Evolutionary conservation across 2,113 vertebrate genomes (phyloP).

Genomic region (Aphelocoma coerulescens): DNA sequence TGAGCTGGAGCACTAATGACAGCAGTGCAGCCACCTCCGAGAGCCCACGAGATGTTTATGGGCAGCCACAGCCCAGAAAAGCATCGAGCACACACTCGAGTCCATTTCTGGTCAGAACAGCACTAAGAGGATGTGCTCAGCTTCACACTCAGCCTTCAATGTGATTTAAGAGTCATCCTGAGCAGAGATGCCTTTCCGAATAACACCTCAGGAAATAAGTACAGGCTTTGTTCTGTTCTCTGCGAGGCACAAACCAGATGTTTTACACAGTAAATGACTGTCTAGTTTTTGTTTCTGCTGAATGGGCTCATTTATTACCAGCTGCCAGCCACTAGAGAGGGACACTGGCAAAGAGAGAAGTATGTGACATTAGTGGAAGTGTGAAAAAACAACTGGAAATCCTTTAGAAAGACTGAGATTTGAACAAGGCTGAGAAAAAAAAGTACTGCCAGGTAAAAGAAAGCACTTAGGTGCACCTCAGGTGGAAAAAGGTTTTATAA

Average conservation of each 20-base stretch:
- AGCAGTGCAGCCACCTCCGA: background rate
- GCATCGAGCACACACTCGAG: background rate
- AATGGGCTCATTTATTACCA: constrained; percentile 21
- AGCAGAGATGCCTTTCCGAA: background rate
- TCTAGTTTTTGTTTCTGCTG: constrained; percentile 16
- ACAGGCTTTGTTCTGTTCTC: background rate
- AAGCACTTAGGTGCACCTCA: background rate
- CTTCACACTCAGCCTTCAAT: background rate
- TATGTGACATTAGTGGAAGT: background rate
- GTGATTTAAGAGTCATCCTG: constrained; percentile 9
- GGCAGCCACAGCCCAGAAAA: constrained; percentile 9
- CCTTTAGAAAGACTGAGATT: background rate
- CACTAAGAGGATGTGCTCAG: background rate
- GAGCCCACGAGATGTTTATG: background rate
- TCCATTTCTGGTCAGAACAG: background rate
- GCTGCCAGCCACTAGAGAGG: background rate
- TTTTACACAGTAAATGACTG: background rate
- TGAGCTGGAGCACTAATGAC: constrained; percentile 5
- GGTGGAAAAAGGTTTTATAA: background rate
- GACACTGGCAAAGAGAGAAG: background rate
- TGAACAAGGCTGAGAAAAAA: background rate
- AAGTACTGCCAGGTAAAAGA: background rate
- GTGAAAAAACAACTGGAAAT: background rate
- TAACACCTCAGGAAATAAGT: constrained; percentile 16
- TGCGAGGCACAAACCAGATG: background rate